These are phyloP conservation scores for Platichthys flesus DNA, from an alignment of 2,113 vertebrate species.

Conservation along the genomic window DNA sequence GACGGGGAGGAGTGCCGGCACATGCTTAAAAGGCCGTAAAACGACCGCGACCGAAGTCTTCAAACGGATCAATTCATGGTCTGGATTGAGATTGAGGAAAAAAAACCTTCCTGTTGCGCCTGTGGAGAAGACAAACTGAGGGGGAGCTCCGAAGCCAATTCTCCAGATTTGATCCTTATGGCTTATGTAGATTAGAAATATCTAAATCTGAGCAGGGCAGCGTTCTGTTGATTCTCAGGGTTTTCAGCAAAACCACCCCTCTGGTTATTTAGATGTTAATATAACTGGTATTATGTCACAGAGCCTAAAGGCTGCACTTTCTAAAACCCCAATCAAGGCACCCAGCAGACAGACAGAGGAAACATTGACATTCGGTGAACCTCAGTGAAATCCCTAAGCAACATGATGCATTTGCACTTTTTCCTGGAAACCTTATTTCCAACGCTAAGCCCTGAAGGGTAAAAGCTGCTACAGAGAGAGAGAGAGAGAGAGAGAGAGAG, in stretches of 20 bases:
- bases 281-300: not conserved
- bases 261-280: not conserved
- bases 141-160: no score
- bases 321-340: not conserved
- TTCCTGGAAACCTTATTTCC: conserved; percentile 35
- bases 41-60: conserved; percentile 22
- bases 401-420: conserved; percentile 15
- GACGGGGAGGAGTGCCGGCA: conserved; percentile 10
- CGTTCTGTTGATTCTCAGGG: not conserved
- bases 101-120: no score
- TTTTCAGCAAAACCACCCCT: not conserved
- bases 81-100: not conserved
- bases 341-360: not conserved
- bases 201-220: no score
- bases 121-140: no score
- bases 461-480: conserved; percentile 1
- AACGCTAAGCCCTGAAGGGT: conserved; percentile 31
- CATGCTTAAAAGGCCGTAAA: conserved; percentile 40
- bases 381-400: not conserved
- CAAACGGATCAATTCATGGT: not conserved
- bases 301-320: not conserved
- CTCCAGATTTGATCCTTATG: no score
- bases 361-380: not conserved
- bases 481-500: not conserved
- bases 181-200: not conserved